A percentile compares a stretch with the other conserved stretches of the same genome.
Conservation (phyloP, 2,888 invertebrate genomes). For the Drosophila mimetica region DNA sequence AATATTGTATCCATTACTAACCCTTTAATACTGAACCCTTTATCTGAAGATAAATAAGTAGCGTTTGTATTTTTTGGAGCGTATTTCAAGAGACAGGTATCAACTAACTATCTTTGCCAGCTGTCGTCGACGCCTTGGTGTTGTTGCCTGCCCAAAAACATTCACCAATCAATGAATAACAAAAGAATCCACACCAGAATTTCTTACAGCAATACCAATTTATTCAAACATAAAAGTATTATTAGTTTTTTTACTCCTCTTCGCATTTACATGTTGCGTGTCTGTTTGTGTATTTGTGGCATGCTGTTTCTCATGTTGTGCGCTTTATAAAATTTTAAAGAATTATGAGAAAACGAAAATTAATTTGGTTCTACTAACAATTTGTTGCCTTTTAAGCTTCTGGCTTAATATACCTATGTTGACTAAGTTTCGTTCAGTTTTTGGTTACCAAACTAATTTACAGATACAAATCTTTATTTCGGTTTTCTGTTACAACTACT, state of each 20-base stretch:
- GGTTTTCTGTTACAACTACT: constrained; percentile 68
- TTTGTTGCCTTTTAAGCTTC: constrained; percentile 71
- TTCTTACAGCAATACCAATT: neutral
- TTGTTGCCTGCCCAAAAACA: constrained; percentile 43
- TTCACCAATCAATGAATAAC: neutral
- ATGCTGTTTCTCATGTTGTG: constrained; percentile 57
- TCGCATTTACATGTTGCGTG: constrained; percentile 54
- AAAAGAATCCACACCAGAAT: neutral
- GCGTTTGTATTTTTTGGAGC: neutral
- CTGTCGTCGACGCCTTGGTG: constrained; percentile 38
- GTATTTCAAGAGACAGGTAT: neutral
- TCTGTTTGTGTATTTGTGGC: constrained; percentile 61
- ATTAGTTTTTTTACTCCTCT: constrained; percentile 18
- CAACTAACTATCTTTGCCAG: constrained; percentile 5
- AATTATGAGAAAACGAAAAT: constrained; percentile 20
- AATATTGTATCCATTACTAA: neutral
- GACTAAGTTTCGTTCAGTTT: constrained; percentile 58
- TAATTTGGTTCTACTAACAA: constrained; percentile 61
- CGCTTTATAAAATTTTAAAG: constrained; percentile 55
- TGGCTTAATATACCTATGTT: constrained; percentile 68
- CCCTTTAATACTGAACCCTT: too few relatives aligned
- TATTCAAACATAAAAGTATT: constrained; percentile 19
- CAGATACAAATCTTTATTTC: constrained; percentile 33
- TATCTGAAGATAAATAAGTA: neutral
- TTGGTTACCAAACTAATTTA: constrained; percentile 54